These are phyloP conservation scores for Heliconius ethilla DNA, from an alignment of 2,888 invertebrate species.

Conservation along the genomic window DNA sequence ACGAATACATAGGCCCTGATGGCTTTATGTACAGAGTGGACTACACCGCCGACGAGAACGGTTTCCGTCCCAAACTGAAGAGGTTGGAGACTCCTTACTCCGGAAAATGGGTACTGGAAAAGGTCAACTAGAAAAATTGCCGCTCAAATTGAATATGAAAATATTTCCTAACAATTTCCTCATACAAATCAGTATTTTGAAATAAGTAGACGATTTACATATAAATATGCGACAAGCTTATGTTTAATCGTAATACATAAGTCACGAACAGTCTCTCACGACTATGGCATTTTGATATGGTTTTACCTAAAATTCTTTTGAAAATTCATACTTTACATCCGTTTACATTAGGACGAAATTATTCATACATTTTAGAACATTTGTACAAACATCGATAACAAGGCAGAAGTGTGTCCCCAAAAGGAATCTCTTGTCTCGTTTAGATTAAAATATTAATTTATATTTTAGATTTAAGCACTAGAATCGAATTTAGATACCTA, in stretches of 20 bases:
- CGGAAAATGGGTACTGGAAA: slow-evolving; percentile 76
- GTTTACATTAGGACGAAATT: slow-evolving; percentile 18
- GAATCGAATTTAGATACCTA: slow-evolving; percentile 69
- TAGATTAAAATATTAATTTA: slow-evolving; percentile 73
- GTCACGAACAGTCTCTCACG: slow-evolving; percentile 62
- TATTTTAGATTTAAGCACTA: slow-evolving; percentile 68
- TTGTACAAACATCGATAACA: slow-evolving; percentile 54
- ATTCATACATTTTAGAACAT: slow-evolving; percentile 37
- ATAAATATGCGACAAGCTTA: slow-evolving; percentile 13
- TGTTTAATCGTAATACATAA: slow-evolving; percentile 36
- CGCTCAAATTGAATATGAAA: slow-evolving; percentile 45
- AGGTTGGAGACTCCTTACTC: slow-evolving; percentile 77
- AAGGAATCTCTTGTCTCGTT: slow-evolving; percentile 56
- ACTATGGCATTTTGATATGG: slow-evolving; percentile 62
- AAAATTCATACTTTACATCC: slow-evolving; percentile 31
- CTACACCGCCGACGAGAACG: slow-evolving; percentile 79
- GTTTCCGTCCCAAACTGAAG: slow-evolving; percentile 75
- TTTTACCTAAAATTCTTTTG: slow-evolving; percentile 48
- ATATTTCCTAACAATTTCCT: slow-evolving; percentile 52
- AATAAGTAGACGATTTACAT: slow-evolving; percentile 55
- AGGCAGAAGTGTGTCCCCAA: slow-evolving; percentile 47
- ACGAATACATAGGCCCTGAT: slow-evolving; percentile 80
- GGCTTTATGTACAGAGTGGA: slow-evolving; percentile 79
- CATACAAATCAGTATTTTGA: slow-evolving; percentile 72
- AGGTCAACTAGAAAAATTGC: slow-evolving; percentile 62